Conservation (phyloP, 2,113 vertebrate species). For the Ictalurus punctatus region DNA sequence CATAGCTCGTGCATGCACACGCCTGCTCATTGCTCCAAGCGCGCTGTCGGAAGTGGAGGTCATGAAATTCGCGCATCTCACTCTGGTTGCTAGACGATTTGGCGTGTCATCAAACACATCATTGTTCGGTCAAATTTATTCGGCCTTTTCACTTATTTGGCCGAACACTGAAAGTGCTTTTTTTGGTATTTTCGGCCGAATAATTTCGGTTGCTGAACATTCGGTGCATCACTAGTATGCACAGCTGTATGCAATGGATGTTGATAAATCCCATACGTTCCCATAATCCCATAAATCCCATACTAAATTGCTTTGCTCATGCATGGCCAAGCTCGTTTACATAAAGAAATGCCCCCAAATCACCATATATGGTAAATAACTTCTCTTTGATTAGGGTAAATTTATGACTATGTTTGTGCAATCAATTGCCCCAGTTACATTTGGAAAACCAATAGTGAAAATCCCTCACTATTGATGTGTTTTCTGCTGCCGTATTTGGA, state of each 20-base stretch:
- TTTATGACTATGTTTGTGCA: neutral
- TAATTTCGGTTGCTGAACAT: no score
- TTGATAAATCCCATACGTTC: neutral
- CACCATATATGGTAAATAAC: slow-evolving; percentile 2
- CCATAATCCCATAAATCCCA: neutral
- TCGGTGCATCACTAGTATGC: neutral
- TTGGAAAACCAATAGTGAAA: neutral
- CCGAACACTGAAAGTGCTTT: no score
- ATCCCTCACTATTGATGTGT: neutral
- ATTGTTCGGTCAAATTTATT: no score
- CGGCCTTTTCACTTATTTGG: no score
- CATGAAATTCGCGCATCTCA: no score
- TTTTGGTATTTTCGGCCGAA: no score
- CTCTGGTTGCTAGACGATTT: no score
- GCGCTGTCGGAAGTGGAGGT: no score
- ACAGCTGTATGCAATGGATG: neutral
- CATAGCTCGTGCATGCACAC: no score
- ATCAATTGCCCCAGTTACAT: neutral
- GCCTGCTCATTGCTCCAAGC: no score
- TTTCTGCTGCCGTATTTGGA: neutral
- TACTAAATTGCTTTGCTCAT: neutral
- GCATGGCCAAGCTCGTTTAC: neutral
- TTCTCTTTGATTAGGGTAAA: neutral
- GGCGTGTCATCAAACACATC: no score
- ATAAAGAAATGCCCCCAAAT: neutral